Conservation (phyloP, 2,113 vertebrate genomes). For the Ramphastos sulfuratus region DNA sequence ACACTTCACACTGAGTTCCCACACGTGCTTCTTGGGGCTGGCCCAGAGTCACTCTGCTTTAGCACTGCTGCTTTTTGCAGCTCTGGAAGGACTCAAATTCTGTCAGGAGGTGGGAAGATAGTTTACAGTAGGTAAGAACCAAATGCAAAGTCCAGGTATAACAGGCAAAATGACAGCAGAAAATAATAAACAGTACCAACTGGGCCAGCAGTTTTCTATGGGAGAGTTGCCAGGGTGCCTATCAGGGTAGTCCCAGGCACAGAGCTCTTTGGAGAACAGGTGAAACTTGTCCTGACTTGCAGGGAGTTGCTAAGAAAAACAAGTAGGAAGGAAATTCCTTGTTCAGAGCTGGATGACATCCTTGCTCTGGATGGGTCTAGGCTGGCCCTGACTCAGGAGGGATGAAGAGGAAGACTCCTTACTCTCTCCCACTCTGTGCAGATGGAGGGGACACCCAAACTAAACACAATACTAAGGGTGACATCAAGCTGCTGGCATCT, state of each 20-base stretch:
- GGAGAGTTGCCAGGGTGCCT: background rate
- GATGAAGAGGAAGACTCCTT: rapidly evolving
- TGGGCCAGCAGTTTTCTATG: background rate
- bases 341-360: background rate
- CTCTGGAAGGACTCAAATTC: background rate
- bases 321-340: background rate
- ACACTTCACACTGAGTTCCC: background rate
- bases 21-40: background rate
- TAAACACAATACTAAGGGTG: background rate
- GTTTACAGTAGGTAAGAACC: background rate
- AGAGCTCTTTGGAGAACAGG: background rate
- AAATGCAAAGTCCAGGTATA: background rate
- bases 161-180: background rate
- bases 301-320: background rate
- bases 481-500: background rate
- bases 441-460: rapidly evolving
- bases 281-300: background rate
- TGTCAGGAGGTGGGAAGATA: background rate
- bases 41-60: background rate
- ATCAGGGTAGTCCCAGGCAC: background rate
- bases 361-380: background rate
- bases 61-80: background rate
- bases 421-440: background rate
- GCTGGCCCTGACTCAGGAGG: background rate
- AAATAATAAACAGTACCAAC: background rate